These are phyloP conservation scores for Girardia tigrina DNA, from an alignment of 2,888 invertebrate genomes.

Conservation along the genomic window DNA sequence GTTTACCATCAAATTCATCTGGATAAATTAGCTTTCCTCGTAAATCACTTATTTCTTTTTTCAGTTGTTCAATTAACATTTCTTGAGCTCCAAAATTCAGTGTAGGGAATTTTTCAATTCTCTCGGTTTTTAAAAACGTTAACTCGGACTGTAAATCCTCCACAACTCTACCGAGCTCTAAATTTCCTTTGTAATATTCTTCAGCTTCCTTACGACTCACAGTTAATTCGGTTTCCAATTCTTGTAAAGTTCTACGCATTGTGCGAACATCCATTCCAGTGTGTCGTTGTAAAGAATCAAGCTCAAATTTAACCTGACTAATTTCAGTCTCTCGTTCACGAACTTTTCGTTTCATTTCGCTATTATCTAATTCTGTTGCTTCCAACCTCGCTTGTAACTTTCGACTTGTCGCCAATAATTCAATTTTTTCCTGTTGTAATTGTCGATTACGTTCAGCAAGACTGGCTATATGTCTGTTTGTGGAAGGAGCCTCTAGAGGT, in stretches of 20 bases:
- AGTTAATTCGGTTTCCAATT: slow-evolving; percentile 4
- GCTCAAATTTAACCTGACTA: slow-evolving; percentile 18
- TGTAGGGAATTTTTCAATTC: not conserved
- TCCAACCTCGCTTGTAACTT: slow-evolving; percentile 6
- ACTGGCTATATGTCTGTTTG: not conserved
- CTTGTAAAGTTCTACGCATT: not conserved
- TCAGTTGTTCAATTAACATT: slow-evolving; percentile 11
- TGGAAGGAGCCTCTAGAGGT: not conserved
- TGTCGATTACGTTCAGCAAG: not conserved
- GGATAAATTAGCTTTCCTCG: not conserved
- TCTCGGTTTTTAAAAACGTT: not conserved
- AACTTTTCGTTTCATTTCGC: not conserved
- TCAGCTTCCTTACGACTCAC: slow-evolving; percentile 1
- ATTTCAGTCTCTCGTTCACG: slow-evolving; percentile 16
- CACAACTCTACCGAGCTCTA: not conserved
- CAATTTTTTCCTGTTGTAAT: slow-evolving; percentile 12
- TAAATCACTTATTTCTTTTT: not conserved
- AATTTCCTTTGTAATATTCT: slow-evolving; percentile 9
- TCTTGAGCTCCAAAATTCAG: slow-evolving; percentile 4
- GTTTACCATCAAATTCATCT: not conserved
- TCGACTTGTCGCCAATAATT: not conserved
- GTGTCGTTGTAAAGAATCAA: not conserved
- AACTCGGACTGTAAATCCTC: slow-evolving; percentile 7
- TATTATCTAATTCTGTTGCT: not conserved
- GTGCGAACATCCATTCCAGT: slow-evolving; percentile 9